These are phyloP conservation scores for Euphydryas editha DNA, from an alignment of 2,888 invertebrate species.

Conservation along the genomic window DNA sequence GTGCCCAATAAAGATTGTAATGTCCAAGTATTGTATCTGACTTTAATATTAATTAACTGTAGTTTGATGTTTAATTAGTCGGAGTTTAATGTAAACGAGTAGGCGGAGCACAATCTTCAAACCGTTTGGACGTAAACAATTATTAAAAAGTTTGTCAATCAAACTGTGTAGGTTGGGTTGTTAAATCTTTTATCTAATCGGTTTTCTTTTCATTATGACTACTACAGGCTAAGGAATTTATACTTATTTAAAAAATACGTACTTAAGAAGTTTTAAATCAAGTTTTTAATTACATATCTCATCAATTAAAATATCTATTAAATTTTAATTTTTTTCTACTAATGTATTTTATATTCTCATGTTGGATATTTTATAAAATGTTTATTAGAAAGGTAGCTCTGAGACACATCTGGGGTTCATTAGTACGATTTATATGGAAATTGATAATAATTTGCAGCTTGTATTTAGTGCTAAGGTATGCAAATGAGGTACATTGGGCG, in stretches of 20 bases:
- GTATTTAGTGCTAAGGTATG: slow-evolving; percentile 36
- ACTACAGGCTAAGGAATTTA: neutral
- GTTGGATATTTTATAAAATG: neutral
- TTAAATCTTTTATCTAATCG: slow-evolving; percentile 23
- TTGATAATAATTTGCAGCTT: slow-evolving; percentile 38
- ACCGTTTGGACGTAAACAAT: slow-evolving; percentile 29
- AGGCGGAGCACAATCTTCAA: slow-evolving; percentile 26
- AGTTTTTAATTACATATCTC: neutral
- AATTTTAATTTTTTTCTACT: neutral
- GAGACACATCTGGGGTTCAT: slow-evolving; percentile 24
- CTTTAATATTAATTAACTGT: slow-evolving; percentile 38
- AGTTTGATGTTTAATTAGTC: slow-evolving; percentile 28
- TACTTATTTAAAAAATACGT: neutral
- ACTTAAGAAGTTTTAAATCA: neutral
- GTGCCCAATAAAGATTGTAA: slow-evolving; percentile 69
- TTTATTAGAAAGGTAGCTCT: neutral
- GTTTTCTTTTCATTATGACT: slow-evolving; percentile 15
- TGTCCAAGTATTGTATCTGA: slow-evolving; percentile 39
- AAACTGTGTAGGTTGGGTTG: slow-evolving; percentile 20
- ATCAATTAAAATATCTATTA: neutral
- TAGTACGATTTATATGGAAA: slow-evolving; percentile 36
- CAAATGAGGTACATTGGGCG: slow-evolving; percentile 35
- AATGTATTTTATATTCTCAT: neutral
- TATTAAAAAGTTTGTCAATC: slow-evolving; percentile 31
- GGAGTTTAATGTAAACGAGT: slow-evolving; percentile 33